A percentile compares a stretch with the other conserved stretches of the same genome.
Conservation (phyloP, 2,113 vertebrate species). For the Urocynchramus pylzowi region DNA sequence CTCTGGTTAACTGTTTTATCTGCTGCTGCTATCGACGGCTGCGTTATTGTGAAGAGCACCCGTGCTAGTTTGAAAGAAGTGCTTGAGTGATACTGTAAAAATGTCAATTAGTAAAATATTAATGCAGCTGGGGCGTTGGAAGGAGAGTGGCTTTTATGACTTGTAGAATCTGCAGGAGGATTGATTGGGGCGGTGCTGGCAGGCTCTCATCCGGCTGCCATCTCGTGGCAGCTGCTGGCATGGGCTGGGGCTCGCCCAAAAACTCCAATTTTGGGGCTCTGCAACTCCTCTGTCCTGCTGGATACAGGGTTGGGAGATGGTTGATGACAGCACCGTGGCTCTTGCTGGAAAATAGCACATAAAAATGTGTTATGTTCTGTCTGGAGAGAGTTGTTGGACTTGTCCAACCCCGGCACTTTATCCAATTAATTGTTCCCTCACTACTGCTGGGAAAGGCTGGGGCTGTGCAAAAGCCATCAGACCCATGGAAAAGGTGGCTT, state of each 20-base stretch:
- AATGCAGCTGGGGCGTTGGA: background rate
- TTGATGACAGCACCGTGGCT: background rate
- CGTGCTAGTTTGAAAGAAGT: constrained; percentile 4
- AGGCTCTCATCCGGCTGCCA: constrained; percentile 66
- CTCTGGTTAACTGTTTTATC: background rate
- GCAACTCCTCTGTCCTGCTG: background rate
- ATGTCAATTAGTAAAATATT: constrained; percentile 47
- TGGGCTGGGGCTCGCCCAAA: background rate
- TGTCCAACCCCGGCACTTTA: background rate
- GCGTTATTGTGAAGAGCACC: background rate
- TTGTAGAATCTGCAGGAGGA: background rate
- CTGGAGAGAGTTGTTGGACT: rapidly evolving
- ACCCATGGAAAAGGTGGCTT: background rate
- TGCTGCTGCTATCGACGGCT: background rate
- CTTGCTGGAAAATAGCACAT: rapidly evolving
- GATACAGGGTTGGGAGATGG: rapidly evolving
- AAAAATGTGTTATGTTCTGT: background rate
- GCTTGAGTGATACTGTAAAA: constrained; percentile 1
- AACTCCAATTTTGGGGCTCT: background rate
- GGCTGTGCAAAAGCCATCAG: background rate
- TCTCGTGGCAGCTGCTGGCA: constrained; percentile 68
- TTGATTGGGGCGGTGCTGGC: background rate
- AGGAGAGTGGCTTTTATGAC: background rate
- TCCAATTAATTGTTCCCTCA: background rate
- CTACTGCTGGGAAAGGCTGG: background rate